Conservation (phyloP, 2,888 invertebrate species). For the Smittia aterrima region DNA sequence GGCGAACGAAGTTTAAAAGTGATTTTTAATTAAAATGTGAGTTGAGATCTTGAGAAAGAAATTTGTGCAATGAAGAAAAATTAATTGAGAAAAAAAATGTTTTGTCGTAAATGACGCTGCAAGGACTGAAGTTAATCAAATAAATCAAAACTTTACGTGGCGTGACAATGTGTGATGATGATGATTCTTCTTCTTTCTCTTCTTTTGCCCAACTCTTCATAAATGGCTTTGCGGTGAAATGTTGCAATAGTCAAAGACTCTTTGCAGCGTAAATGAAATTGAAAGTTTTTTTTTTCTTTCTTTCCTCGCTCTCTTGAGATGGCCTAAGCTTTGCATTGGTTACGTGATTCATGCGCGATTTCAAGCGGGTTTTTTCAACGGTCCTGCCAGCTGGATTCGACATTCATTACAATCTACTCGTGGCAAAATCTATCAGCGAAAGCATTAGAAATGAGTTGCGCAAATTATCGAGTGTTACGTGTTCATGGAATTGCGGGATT, state of each 20-base stretch:
- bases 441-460: too few relatives aligned
- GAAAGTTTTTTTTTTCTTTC: slow-evolving; percentile 21
- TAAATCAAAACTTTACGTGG: slow-evolving; percentile 13
- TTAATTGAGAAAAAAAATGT: neutral
- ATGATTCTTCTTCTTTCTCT: neutral
- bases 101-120: neutral
- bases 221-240: neutral
- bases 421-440: too few relatives aligned
- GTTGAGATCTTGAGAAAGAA: slow-evolving; percentile 8
- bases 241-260: neutral
- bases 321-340: neutral
- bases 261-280: slow-evolving; percentile 19
- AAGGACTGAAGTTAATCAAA: neutral
- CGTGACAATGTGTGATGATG: neutral
- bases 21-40: neutral
- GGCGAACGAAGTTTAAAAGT: neutral
- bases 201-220: neutral
- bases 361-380: neutral
- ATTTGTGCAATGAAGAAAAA: neutral
- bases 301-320: slow-evolving; percentile 16
- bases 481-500: too few relatives aligned
- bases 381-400: too few relatives aligned
- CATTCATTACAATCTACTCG: too few relatives aligned
- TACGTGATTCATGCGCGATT: slow-evolving; percentile 20
- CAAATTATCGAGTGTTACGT: too few relatives aligned